Conservation (phyloP, 2,888 invertebrate species). For the Lasioglossum oenotherae region DNA sequence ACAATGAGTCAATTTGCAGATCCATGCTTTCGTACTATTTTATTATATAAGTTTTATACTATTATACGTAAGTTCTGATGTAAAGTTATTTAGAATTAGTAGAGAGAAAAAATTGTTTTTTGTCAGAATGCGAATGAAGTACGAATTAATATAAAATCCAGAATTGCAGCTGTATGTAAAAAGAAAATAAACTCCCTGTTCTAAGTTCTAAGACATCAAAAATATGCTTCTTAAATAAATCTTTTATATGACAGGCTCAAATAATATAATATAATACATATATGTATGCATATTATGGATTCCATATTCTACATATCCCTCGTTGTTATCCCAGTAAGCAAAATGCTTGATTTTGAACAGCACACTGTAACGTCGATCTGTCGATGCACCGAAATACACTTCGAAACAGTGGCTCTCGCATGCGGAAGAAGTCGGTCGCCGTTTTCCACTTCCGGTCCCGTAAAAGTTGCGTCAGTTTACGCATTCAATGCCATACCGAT, state of each 20-base stretch:
- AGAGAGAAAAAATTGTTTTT: not conserved
- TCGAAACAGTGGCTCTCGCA: not conserved
- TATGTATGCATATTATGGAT: too few relatives aligned
- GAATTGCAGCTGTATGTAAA: not conserved
- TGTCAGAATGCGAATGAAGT: not conserved
- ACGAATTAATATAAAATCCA: not conserved
- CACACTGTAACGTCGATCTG: not conserved
- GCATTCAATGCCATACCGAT: too few relatives aligned
- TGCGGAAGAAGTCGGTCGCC: not conserved
- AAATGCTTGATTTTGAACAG: too few relatives aligned
- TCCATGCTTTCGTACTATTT: not conserved
- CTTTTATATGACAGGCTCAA: too few relatives aligned
- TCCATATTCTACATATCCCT: too few relatives aligned
- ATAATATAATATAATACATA: too few relatives aligned
- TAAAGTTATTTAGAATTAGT: not conserved
- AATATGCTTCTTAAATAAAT: not conserved
- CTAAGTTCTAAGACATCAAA: not conserved
- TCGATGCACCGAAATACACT: not conserved
- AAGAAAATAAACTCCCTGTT: not conserved
- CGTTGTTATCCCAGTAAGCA: too few relatives aligned
- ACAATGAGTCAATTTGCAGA: not conserved
- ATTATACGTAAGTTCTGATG: not conserved
- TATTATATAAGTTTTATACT: not conserved
- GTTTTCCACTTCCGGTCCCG: not conserved
- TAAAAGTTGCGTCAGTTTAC: not conserved